Evolutionary conservation across 2,888 invertebrate species (phyloP), one percentile per base, ranked within the genome.

Genomic region (Eucera pruinosa): DNA sequence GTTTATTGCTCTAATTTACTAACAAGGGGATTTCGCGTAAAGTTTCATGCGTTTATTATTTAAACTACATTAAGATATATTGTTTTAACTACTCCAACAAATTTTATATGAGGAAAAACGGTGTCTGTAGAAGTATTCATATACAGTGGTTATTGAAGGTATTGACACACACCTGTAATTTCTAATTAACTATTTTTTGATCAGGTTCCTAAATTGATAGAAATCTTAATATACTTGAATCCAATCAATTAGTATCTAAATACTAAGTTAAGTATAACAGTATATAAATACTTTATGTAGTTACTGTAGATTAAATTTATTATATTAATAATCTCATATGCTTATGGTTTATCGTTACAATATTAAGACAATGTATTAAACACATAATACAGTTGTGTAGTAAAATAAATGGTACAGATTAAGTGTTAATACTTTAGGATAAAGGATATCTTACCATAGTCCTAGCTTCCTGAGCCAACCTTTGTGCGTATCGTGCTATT

Each of bases 401-500:
- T 15, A 23, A 30, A 47, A 36, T 54, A 64, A 36, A 18, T n/a
- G n/a, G n/a, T n/a, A n/a, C n/a, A n/a, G n/a, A n/a, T n/a, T n/a
- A n/a, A n/a, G n/a, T n/a, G 27, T 68, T 48, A 60, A 20, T 58
- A 52, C 7, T 54, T 60, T 33, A 23, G 25, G 43, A 39, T 54
- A 60, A 54, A 20, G 58, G 55, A 57, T 75, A 72, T 65, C 90
- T 90, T 91, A 94, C 94, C 86, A 94, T 93, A 60, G 97, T 96
- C 89, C 97, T 95, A 83, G 96, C 96, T 92, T 98, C 98, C 88
- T 98, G 98, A 11, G 99, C 98, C 73, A 99, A 94, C 85, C 98
- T 94, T 9, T 98, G 98, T 2, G 99, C 98, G 93, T 99, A 99
- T 88, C 98, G 94, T 52, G 99, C 99, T 91, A 99, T 99, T 79